Percentiles rank a stretch among this genome's conserved stretches.
Evolutionary conservation across 2,113 vertebrate species (phyloP).

Genomic region (Tiliqua scincoides): DNA sequence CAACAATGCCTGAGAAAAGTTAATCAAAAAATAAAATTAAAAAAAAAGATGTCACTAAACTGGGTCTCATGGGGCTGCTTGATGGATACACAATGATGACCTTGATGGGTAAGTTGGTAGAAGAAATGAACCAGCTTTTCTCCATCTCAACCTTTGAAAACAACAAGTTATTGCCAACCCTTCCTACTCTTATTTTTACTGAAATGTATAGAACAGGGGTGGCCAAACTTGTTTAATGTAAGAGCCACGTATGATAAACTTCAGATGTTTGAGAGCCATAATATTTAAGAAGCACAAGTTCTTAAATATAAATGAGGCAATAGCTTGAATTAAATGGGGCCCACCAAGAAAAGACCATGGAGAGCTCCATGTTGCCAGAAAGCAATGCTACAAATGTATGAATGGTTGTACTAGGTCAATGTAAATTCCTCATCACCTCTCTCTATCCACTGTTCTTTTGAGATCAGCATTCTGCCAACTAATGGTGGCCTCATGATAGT

Average conservation of each 20-base stretch:
- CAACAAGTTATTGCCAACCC: constrained; percentile 1
- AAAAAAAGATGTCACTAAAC: constrained; percentile 38
- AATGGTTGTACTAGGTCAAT: background rate
- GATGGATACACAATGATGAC: constrained; percentile 25
- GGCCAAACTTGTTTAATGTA: too few relatives aligned
- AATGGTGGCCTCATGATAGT: background rate
- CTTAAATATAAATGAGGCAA: background rate
- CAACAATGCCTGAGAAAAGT: constrained; percentile 59
- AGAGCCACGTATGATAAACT: too few relatives aligned
- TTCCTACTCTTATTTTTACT: background rate
- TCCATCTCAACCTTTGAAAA: constrained; percentile 4
- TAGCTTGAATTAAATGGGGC: background rate
- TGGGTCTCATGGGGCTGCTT: constrained; percentile 40
- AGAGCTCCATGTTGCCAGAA: too few relatives aligned
- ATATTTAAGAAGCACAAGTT: too few relatives aligned
- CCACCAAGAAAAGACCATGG: background rate
- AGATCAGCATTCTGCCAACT: background rate
- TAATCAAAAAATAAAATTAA: constrained; percentile 69
- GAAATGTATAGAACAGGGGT: background rate
- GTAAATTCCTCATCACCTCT: too few relatives aligned
- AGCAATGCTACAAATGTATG: background rate
- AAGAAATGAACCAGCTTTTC: constrained; percentile 10
- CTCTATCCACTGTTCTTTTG: background rate
- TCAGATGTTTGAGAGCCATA: too few relatives aligned
- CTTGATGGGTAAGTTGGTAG: constrained; percentile 2